A percentile compares a stretch with the other conserved stretches of the same genome.
These are phyloP conservation scores for Lithobius niger DNA, from an alignment of 1,140 invertebrate genomes.

Conservation along the genomic window DNA sequence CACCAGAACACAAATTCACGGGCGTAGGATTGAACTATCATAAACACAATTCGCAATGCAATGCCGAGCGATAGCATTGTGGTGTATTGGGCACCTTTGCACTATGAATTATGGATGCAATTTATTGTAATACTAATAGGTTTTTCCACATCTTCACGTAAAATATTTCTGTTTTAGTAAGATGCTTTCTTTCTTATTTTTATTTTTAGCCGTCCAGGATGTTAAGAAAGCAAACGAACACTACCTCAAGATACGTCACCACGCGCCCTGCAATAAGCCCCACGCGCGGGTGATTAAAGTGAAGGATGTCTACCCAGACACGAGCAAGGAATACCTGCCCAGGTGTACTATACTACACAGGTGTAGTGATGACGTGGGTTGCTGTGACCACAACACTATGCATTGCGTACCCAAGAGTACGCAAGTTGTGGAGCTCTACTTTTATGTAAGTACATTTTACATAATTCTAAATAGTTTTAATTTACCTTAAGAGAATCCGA, in stretches of 20 bases:
- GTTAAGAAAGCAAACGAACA: constrained; percentile 40
- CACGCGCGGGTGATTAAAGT: constrained; percentile 45
- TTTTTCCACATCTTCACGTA: too few species aligned
- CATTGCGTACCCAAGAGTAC: constrained; percentile 50
- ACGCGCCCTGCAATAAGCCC: constrained; percentile 47
- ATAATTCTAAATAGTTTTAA: too few species aligned
- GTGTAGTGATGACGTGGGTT: constrained; percentile 62
- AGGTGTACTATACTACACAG: constrained; percentile 56
- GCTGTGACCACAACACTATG: constrained; percentile 44
- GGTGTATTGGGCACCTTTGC: too few species aligned
- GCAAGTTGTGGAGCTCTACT: constrained; percentile 48
- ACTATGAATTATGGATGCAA: too few species aligned
- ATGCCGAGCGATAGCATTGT: too few species aligned
- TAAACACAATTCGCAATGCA: too few species aligned
- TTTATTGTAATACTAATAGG: too few species aligned
- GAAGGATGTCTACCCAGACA: constrained; percentile 45
- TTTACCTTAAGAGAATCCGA: too few species aligned
- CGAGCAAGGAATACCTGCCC: constrained; percentile 52
- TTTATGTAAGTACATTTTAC: constrained; percentile 58
- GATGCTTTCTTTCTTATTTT: too few species aligned
- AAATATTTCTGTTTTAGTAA: too few species aligned
- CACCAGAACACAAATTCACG: too few species aligned
- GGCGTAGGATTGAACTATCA: too few species aligned
- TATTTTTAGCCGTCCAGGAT: constrained; percentile 11
- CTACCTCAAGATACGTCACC: constrained; percentile 38